Conservation (phyloP, 1,140 invertebrate species). For the Ips nitidus region DNA sequence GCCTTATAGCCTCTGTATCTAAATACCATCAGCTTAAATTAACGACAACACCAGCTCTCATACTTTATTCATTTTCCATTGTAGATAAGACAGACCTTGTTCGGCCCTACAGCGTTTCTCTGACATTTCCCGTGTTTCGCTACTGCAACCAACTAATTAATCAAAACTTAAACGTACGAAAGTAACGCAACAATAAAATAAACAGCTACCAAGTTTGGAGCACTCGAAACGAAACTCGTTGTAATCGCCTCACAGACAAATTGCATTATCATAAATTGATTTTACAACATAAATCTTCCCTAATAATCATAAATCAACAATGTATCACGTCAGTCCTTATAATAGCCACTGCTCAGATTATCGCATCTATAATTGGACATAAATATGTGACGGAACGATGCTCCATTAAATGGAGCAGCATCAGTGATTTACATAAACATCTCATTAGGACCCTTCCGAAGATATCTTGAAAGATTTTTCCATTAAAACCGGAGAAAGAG, state of each 20-base stretch:
- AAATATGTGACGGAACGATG: neutral
- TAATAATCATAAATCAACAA: conserved; percentile 1
- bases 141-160: neutral
- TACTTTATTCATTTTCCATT: no score
- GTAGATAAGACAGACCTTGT: neutral
- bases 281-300: conserved; percentile 4
- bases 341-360: neutral
- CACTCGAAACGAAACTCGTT: neutral
- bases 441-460: neutral
- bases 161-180: neutral
- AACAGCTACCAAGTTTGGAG: no score
- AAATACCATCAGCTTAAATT: no score
- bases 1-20: no score
- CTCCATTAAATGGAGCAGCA: neutral
- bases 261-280: neutral
- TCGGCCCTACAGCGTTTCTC: neutral
- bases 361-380: neutral
- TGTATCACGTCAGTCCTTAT: neutral
- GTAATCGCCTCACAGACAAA: neutral
- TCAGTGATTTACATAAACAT: neutral
- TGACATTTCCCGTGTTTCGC: neutral
- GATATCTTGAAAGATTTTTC: neutral
- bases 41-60: no score
- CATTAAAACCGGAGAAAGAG: neutral
- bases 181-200: no score